Evolutionary conservation across 2,797 vertebrate species (phyloP).

Genomic region (Phrynocephalus forsythii): DNA sequence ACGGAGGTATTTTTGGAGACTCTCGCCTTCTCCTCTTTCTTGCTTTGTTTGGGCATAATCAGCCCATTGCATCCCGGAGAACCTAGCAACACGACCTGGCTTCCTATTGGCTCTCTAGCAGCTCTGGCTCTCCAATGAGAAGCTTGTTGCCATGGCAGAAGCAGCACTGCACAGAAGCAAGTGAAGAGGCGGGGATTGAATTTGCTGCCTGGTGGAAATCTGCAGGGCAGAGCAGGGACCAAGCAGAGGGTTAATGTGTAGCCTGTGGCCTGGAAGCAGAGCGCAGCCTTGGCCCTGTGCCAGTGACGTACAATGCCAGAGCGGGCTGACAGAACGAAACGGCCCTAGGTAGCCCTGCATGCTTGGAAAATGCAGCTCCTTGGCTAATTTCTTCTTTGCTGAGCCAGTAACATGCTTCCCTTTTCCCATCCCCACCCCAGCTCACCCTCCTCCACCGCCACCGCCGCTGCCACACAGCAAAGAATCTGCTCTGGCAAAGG

Average conservation of each 20-base stretch:
- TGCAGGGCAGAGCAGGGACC: constrained; percentile 43
- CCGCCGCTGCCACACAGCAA: constrained; percentile 12
- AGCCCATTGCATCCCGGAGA: constrained; percentile 92
- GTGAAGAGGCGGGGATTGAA: constrained; percentile 49
- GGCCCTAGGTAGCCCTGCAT: constrained; percentile 48
- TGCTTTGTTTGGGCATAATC: constrained; percentile 89
- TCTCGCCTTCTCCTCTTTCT: constrained; percentile 74
- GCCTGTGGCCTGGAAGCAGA: constrained; percentile 49
- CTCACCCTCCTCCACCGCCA: background rate
- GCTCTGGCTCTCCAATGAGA: constrained; percentile 86
- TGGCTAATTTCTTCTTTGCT: constrained; percentile 30
- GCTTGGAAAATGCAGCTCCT: constrained; percentile 25
- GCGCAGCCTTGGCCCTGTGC: constrained; percentile 39
- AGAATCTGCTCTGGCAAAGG: constrained; percentile 10
- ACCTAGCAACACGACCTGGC: constrained; percentile 88
- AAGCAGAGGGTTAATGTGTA: constrained; percentile 49
- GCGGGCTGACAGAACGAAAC: constrained; percentile 42
- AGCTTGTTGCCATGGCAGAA: constrained; percentile 94
- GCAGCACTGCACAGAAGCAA: constrained; percentile 49
- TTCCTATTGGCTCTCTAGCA: constrained; percentile 89
- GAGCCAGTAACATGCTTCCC: constrained; percentile 17
- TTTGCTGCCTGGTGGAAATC: constrained; percentile 49
- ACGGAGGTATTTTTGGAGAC: constrained; percentile 53
- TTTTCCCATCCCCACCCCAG: constrained; percentile 14
- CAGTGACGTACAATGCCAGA: constrained; percentile 59